phyloP scores from a whole-genome alignment of 2,113 vertebrate genomes.

The Pelecanus crispus region DNA sequence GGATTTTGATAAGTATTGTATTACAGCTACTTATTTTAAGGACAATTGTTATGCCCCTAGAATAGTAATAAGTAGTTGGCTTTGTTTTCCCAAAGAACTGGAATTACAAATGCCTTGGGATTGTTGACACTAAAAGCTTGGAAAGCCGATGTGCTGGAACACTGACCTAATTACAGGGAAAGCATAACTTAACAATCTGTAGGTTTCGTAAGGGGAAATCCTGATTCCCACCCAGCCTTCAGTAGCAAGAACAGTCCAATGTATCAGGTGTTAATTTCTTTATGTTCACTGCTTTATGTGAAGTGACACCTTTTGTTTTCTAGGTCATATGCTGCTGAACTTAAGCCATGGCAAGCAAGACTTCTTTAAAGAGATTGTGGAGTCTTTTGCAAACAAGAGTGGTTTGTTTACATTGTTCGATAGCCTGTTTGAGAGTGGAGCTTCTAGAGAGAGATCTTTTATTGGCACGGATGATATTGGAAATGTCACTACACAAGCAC shows the following conservation, averaged over 20 bases:
- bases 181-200: not conserved
- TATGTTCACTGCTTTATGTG: not conserved
- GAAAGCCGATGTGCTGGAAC: not conserved
- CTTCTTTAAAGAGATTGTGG: constrained; percentile 87
- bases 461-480: constrained; percentile 85
- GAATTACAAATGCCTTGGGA: not conserved
- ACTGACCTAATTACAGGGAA: not conserved
- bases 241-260: not conserved
- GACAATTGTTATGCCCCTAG: not conserved
- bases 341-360: constrained; percentile 78
- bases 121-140: not conserved
- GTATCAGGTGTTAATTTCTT: not conserved
- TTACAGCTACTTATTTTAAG: not conserved
- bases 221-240: not conserved
- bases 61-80: not conserved
- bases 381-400: constrained; percentile 86
- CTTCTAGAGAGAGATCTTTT: constrained; percentile 75
- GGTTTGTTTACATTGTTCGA: constrained; percentile 83
- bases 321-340: constrained; percentile 92
- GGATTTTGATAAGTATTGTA: not conserved
- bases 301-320: constrained; percentile 17
- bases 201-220: not conserved
- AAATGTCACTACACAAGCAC: constrained; percentile 69
- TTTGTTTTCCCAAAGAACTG: not conserved
- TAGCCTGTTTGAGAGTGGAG: constrained; percentile 78